Evolutionary conservation across 2,113 vertebrate genomes (phyloP).

Genomic region (Pao palembangensis): DNA sequence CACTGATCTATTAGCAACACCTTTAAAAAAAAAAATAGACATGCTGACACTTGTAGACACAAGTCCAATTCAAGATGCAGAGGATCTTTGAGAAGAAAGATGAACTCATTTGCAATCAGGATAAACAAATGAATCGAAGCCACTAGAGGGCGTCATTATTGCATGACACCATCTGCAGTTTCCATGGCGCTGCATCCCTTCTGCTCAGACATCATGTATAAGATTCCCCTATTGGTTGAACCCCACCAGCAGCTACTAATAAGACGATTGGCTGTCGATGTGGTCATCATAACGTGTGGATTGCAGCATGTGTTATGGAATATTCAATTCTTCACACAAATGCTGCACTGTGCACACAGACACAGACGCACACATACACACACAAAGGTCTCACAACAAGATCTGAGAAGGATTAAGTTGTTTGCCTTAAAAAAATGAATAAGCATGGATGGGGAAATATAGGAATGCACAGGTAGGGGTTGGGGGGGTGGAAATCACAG

Average conservation of each 20-base stretch:
- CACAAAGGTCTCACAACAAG: not conserved
- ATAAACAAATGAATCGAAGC: conserved; percentile 14
- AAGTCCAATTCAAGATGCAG: too few relatives aligned
- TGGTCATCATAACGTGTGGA: conserved; percentile 60
- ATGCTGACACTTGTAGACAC: too few relatives aligned
- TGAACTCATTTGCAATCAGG: not conserved
- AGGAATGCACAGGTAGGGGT: not conserved
- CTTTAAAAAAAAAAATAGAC: not conserved
- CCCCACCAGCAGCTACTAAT: conserved; percentile 30
- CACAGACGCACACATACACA: not conserved
- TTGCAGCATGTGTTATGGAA: conserved; percentile 12
- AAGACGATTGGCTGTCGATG: conserved; percentile 69
- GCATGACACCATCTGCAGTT: conserved; percentile 42
- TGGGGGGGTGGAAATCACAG: conserved; percentile 20
- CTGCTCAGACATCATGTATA: conserved; percentile 32
- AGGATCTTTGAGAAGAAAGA: not conserved
- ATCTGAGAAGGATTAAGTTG: not conserved
- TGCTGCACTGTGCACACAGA: too few relatives aligned
- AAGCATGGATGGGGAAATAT: not conserved
- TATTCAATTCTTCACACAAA: conserved; percentile 10
- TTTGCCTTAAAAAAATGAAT: not conserved
- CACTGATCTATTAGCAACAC: too few relatives aligned
- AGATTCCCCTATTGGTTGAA: conserved; percentile 46
- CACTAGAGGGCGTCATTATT: conserved; percentile 49
- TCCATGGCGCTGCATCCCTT: conserved; percentile 56